Base-by-base conservation (phyloP, 2,113 vertebrate species). In the Fulica atra region DNA sequence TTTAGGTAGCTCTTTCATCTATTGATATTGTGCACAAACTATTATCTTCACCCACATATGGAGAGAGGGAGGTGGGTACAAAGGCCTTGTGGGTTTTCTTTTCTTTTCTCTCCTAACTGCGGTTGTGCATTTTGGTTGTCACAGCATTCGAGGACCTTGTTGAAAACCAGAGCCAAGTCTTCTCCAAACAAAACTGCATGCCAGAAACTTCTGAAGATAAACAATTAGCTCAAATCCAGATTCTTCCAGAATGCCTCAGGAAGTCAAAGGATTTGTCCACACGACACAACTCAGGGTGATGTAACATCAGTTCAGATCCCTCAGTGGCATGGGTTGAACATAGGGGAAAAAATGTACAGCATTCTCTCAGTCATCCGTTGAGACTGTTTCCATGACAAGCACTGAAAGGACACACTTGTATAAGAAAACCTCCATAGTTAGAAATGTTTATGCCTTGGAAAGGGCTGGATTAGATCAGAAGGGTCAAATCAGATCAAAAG, bases 1-100 rank as follows among this genome's bases (percentile, higher is more conserved):
- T 46, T 69, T 35, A 46, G 80, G 86, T 29, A 81, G 53, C 54
- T 88, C 88, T 86, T 91, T 91, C 69, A 79, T 93, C 80, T 76
- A 10, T 3, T 23, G 64, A 51, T 59, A 25, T 23, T 18, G 48
- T 60, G 51, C 42, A 83, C 56, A 71, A 77, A 83, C 44, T 53
- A 59, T 81, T 80, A 70, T 48, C 82, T 81, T 71, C 86, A 76
- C 23, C 6, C 63, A 65, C 61, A 15, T 25, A 36, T 3, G 36
- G 36, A 36, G 33, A 46, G 77, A 71, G 13, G 19, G 24, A 40
- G 1, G 5, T 23, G 38, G 9, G 1, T 24, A 64, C 54, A 79
- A 85, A 87, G 48, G 24, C 26, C 25, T 46, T 17, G 31, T 6
- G 25, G 57, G 40, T 89, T 91, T 81, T 57, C 1, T 10, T 38